Base-by-base conservation (phyloP, 2,113 vertebrate genomes). In the Callionymus lyra region DNA sequence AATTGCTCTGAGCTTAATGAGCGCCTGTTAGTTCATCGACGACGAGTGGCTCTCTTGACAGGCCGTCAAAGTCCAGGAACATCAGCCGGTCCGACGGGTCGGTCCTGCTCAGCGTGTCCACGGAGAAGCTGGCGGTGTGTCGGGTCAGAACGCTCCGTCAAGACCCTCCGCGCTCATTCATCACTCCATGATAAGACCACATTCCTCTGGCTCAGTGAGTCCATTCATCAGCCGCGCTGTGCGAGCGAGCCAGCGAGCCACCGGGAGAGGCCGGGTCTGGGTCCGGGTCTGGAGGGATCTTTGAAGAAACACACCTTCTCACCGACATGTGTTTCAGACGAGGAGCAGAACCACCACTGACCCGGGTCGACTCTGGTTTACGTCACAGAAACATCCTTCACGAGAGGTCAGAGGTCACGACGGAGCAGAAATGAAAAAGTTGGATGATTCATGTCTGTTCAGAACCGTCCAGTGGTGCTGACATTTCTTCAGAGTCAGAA, bases 151-250 rank as follows among this genome's bases (percentile, higher is more conserved):
- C 21, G 8, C 21, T 10, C 34, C 12, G 16, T 53, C 34, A 39
- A 31, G 52, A 45, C 6, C 17, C 37, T 34, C 33, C 16, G 42
- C 47, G 38, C n/a, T 61, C 49, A 60, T 56, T 73, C 57, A 68
- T 62, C 62, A 51, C 54, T 56, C 42, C 49, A 53, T 42, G 71
- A 76, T 74, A 77, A 71, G 52, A 31, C 35, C 31, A 37, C 57
- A 70, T 75, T 79, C 70, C 52, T 71, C 43, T 38, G 44, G 49
- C 54, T 43, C 48, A 55, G 40, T 44, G 56, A 19, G 38, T 42
- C 52, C 48, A 69, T 63, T 60, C 63, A 68, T 67, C 61, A 68
- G 70, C 9, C 55, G 53, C 54, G 36, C 50, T 15, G 57, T 46
- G 37, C 15, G 33, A 57, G 40, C 31, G n/a, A 18, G 31, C 55